phyloP scores from a whole-genome alignment of 1,140 invertebrate species.

The Maniola jurtina region DNA sequence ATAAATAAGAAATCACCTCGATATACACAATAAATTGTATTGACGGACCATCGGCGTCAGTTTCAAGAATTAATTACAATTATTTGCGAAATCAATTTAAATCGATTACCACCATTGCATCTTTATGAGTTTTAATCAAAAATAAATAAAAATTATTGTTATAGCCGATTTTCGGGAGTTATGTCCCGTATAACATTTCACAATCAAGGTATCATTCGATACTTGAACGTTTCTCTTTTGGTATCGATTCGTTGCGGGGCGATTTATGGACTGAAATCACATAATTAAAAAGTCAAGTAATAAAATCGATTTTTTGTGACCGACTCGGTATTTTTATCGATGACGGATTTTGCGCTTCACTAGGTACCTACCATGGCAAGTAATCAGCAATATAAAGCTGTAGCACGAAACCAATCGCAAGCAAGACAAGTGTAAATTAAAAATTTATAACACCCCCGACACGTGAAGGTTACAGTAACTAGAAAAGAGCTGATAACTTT shows the following conservation, averaged over 20 bases:
- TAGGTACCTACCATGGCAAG: too few relatives aligned
- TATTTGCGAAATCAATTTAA: slow-evolving; percentile 39
- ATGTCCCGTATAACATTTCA: slow-evolving; percentile 41
- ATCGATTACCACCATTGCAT: slow-evolving; percentile 33
- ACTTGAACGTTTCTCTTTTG: slow-evolving; percentile 29
- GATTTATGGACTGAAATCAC: slow-evolving; percentile 46
- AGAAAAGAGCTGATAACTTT: too few relatives aligned
- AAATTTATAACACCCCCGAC: too few relatives aligned
- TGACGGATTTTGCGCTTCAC: too few relatives aligned
- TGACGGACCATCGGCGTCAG: slow-evolving; percentile 22
- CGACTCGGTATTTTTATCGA: not conserved
- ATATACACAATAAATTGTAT: slow-evolving; percentile 25
- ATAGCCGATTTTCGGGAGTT: slow-evolving; percentile 33
- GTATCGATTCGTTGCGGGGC: slow-evolving; percentile 44
- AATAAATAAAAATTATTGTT: slow-evolving; percentile 37
- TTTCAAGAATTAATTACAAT: slow-evolving; percentile 33
- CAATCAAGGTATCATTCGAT: slow-evolving; percentile 43
- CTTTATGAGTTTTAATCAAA: slow-evolving; percentile 45
- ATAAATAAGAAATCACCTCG: slow-evolving; percentile 27
- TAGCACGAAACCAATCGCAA: too few relatives aligned
- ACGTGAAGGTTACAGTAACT: too few relatives aligned
- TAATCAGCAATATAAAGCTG: too few relatives aligned
- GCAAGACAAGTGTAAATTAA: too few relatives aligned
- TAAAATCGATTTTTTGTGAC: slow-evolving; percentile 16
- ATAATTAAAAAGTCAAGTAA: slow-evolving; percentile 32